phyloP scores from a whole-genome alignment of 2,113 vertebrate species.

The Platichthys stellatus region DNA sequence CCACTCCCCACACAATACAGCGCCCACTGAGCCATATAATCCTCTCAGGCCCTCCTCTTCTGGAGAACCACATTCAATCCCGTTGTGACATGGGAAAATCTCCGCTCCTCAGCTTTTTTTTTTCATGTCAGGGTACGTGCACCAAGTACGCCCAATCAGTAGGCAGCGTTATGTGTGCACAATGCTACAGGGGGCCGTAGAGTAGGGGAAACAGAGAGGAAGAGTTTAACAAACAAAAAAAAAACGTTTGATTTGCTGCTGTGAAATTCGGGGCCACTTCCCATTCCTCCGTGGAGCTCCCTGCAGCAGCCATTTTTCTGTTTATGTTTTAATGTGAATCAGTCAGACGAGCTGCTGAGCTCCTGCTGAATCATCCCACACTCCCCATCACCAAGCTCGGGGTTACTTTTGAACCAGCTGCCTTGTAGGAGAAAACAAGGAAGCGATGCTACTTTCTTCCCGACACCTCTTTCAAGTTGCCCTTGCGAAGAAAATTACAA shows the following conservation, averaged over 20 bases:
- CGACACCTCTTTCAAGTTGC: constrained; percentile 68
- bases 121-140: constrained; percentile 37
- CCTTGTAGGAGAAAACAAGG: constrained; percentile 53
- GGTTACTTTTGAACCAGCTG: constrained; percentile 57
- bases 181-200: constrained; percentile 26
- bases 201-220: constrained; percentile 30
- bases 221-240: constrained; percentile 58
- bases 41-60: constrained; percentile 75
- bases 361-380: constrained; percentile 69
- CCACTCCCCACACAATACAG: constrained; percentile 73
- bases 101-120: constrained; percentile 48
- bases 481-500: constrained; percentile 72
- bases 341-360: constrained; percentile 57
- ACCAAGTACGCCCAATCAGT: constrained; percentile 69
- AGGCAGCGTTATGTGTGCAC: constrained; percentile 45
- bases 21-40: constrained; percentile 79
- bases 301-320: constrained; percentile 61
- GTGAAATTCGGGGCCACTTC: constrained; percentile 62
- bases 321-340: constrained; percentile 70
- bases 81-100: constrained; percentile 63
- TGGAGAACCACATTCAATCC: constrained; percentile 68
- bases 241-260: constrained; percentile 59
- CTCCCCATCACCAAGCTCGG: constrained; percentile 37
- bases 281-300: constrained; percentile 50
- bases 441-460: constrained; percentile 56